A percentile compares a stretch with the other conserved stretches of the same genome.
phyloP scores from a whole-genome alignment of 2,888 invertebrate genomes.

The Lasioglossum lativentre region DNA sequence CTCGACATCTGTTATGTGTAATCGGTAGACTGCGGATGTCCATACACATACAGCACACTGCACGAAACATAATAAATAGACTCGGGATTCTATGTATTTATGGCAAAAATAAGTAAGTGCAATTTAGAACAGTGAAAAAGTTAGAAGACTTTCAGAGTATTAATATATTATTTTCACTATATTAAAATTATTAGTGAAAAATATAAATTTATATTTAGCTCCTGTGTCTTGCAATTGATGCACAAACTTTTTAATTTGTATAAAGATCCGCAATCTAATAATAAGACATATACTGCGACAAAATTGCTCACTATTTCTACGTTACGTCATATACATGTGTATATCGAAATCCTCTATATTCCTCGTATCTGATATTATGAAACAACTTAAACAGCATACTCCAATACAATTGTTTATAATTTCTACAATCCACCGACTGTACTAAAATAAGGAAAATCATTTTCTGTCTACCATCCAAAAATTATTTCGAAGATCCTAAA shows the following conservation, averaged over 20 bases:
- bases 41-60: background rate
- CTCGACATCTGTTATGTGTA: slow-evolving; percentile 1
- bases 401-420: background rate
- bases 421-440: background rate
- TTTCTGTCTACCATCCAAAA: background rate
- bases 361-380: background rate
- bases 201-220: no score
- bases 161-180: no score
- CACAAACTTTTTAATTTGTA: no score
- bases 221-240: no score
- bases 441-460: background rate
- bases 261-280: no score
- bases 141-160: no score
- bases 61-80: background rate
- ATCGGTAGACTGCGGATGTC: background rate
- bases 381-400: background rate
- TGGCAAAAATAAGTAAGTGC: no score
- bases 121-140: no score
- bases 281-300: background rate
- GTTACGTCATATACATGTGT: no score
- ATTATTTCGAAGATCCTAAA: no score
- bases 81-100: no score
- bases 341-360: background rate
- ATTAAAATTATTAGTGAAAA: no score
- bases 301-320: background rate